phyloP scores from a whole-genome alignment of 2,113 vertebrate genomes.

The Brachyistius frenatus region DNA sequence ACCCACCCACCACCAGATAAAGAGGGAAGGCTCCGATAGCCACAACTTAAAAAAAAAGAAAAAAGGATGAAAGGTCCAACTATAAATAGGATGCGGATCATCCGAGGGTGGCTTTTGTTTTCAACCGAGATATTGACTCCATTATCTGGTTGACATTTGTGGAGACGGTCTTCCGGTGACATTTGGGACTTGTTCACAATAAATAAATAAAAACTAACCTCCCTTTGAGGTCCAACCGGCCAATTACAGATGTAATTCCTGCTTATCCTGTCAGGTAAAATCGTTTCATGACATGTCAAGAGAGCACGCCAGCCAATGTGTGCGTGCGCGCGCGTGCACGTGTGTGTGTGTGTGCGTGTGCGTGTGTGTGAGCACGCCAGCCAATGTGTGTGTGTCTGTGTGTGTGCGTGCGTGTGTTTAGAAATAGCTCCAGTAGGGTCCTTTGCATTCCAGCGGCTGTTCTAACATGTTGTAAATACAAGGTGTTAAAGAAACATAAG shows the following conservation, averaged over 20 bases:
- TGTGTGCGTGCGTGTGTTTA: conserved; percentile 50
- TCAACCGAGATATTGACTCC: conserved; percentile 61
- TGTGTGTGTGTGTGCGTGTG: conserved; percentile 9
- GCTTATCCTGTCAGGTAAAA: conserved; percentile 22
- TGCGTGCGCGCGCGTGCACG: conserved; percentile 18
- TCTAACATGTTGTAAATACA: conserved; percentile 91
- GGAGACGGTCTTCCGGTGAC: conserved; percentile 67
- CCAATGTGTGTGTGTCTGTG: conserved; percentile 35
- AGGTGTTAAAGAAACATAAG: conserved; percentile 78
- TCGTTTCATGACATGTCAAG: conserved; percentile 49
- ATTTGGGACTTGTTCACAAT: conserved; percentile 74
- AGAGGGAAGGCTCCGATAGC: conserved; percentile 51
- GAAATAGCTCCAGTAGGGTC: conserved; percentile 76
- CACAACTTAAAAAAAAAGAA: conserved; percentile 20
- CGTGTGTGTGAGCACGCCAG: conserved; percentile 47
- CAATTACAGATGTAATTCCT: conserved; percentile 63
- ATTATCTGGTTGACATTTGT: conserved; percentile 79
- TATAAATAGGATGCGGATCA: conserved; percentile 64
- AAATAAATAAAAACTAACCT: conserved; percentile 29
- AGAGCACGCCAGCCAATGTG: conserved; percentile 38
- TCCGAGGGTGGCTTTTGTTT: conserved; percentile 59
- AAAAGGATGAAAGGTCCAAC: conserved; percentile 47
- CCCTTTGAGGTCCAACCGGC: conserved; percentile 46
- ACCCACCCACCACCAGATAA: conserved; percentile 32
- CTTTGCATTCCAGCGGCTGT: conserved; percentile 94